Evolutionary conservation across 2,888 invertebrate species (phyloP).

Genomic region (Tipula vernalis): DNA sequence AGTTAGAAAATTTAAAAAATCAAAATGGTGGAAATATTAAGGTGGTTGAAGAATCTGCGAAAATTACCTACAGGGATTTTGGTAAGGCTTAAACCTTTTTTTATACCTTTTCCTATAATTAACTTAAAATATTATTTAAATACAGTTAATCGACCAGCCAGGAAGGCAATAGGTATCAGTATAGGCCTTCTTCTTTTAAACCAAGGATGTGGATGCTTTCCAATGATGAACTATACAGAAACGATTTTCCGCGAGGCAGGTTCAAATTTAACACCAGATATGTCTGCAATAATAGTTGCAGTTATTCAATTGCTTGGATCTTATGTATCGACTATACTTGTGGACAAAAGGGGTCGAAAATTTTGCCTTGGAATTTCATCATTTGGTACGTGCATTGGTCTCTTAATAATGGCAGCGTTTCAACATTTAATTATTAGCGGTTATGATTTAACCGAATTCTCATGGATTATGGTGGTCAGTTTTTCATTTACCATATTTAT

Average conservation of each 20-base stretch:
- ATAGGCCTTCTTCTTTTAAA: slow-evolving; percentile 26
- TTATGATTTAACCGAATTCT: slow-evolving; percentile 21
- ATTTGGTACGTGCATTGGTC: slow-evolving; percentile 26
- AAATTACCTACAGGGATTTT: neutral
- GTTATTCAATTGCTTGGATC: slow-evolving; percentile 29
- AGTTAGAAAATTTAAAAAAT: neutral
- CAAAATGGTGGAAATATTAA: neutral
- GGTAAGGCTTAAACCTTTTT: neutral
- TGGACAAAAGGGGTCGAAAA: slow-evolving; percentile 30
- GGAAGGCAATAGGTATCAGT: slow-evolving; percentile 28
- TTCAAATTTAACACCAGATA: slow-evolving; percentile 25
- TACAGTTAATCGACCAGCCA: slow-evolving; percentile 23
- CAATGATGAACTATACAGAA: slow-evolving; percentile 31
- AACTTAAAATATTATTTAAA: neutral
- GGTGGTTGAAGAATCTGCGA: neutral
- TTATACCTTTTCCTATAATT: neutral
- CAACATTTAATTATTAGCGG: slow-evolving; percentile 22
- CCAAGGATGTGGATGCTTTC: slow-evolving; percentile 31
- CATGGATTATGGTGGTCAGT: slow-evolving; percentile 30
- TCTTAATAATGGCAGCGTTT: slow-evolving; percentile 24
- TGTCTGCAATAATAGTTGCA: slow-evolving; percentile 30
- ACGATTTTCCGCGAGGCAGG: slow-evolving; percentile 29
- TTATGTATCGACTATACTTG: slow-evolving; percentile 28
- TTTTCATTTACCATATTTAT: slow-evolving; percentile 31
- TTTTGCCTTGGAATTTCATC: slow-evolving; percentile 22